Evolutionary conservation across 2,888 invertebrate species (phyloP).

Genomic region (Strigamia maritima): DNA sequence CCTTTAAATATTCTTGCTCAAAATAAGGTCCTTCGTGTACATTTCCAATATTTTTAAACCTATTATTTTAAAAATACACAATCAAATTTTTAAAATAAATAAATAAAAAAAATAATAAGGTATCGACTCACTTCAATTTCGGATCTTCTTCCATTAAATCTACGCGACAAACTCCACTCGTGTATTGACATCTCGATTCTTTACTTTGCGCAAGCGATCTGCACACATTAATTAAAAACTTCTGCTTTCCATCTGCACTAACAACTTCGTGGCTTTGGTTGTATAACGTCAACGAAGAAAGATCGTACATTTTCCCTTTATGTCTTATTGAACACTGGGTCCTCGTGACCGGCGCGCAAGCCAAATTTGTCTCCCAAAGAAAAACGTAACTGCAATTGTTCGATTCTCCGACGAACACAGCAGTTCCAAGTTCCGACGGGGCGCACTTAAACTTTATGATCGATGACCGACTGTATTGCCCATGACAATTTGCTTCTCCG

Average conservation of each 20-base stretch:
- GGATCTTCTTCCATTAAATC: constrained; percentile 31
- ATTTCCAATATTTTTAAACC: constrained; percentile 37
- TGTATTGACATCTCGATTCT: constrained; percentile 35
- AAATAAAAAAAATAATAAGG: background rate
- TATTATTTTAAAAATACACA: background rate
- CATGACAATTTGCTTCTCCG: background rate
- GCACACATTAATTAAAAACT: constrained; percentile 40
- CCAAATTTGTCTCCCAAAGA: background rate
- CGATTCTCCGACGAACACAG: background rate
- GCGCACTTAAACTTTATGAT: background rate
- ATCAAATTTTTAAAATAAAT: background rate
- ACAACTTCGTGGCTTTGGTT: constrained; percentile 30
- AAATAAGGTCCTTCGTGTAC: constrained; percentile 37
- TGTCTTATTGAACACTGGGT: background rate
- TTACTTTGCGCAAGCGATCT: constrained; percentile 29
- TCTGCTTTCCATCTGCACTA: constrained; percentile 31
- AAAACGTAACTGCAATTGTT: background rate
- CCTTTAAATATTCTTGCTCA: constrained; percentile 36
- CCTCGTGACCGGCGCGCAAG: background rate
- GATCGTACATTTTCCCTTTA: constrained; percentile 36
- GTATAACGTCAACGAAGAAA: constrained; percentile 34
- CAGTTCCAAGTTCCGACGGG: background rate
- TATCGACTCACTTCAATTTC: constrained; percentile 18
- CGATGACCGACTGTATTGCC: background rate
- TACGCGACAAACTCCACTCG: constrained; percentile 38